Evolutionary conservation across 2,888 invertebrate genomes (phyloP).

Genomic region (Chaitophorus viminalis): DNA sequence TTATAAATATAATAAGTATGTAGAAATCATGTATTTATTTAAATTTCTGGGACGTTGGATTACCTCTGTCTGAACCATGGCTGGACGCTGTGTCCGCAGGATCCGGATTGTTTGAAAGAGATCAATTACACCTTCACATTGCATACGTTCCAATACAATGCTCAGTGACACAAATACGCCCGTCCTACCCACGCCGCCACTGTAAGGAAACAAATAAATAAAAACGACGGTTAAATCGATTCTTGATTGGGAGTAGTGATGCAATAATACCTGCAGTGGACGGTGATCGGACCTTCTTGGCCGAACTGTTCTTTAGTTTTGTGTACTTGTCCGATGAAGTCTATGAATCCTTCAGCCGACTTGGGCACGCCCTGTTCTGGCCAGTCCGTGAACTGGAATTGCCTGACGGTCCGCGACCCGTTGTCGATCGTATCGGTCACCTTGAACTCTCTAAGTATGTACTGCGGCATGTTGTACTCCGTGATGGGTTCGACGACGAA

Average conservation of each 20-base stretch:
- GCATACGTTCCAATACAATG: conserved; percentile 98
- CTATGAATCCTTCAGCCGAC: conserved; percentile 98
- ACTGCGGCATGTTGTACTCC: conserved; percentile 99
- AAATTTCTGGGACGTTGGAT: not conserved
- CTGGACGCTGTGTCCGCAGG: conserved; percentile 96
- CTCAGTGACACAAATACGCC: conserved; percentile 98
- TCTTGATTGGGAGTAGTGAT: not conserved
- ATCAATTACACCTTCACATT: conserved; percentile 98
- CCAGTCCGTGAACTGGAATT: conserved; percentile 97
- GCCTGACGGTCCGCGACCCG: conserved; percentile 92
- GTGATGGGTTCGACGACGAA: conserved; percentile 99
- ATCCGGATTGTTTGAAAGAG: conserved; percentile 99
- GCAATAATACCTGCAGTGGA: conserved; percentile 84
- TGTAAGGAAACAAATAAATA: conserved; percentile 67
- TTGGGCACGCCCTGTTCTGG: conserved; percentile 97
- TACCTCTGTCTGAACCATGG: conserved; percentile 99
- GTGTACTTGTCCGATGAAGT: conserved; percentile 99
- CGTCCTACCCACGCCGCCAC: conserved; percentile 97
- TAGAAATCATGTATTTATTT: not conserved
- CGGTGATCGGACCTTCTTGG: conserved; percentile 98
- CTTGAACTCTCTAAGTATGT: conserved; percentile 98
- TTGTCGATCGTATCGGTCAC: conserved; percentile 98
- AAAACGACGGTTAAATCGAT: not conserved
- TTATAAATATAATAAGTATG: no score
- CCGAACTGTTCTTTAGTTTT: conserved; percentile 99